Evolutionary conservation across 2,888 invertebrate genomes (phyloP), one percentile per base, ranked within the genome.

Genomic region (Scaptomyza cyrtandrae): DNA sequence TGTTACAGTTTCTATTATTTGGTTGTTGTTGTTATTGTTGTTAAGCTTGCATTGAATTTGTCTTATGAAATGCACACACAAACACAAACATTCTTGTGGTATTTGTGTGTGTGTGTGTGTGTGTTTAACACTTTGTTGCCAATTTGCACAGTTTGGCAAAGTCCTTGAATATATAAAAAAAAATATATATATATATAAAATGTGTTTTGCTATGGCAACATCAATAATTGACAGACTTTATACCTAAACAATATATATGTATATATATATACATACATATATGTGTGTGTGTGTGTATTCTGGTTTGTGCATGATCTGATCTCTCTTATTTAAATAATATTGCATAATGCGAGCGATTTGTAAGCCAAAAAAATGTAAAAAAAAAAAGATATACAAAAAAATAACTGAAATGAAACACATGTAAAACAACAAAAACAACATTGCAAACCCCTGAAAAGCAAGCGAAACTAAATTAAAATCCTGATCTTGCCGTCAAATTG

Each of bases 401-500:
- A 14, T 37, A 24, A 39, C 27, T 73, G 73, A 70, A 77, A 69
- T 76, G 68, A 77, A 75, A 72, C 72, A 68, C 73, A 73, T 79
- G 78, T 75, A 64, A 80, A 71, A 55, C 66, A 69, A 6, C 61
- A 61, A 24, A 48, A 50, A n/a, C 54, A 61, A 58, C 65, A 64
- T 35, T 46, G 37, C 54, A 64, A 43, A 53, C 73, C 54, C 55
- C 60, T 16, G 14, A 62, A 69, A 64, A 31, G 46, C 62, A 63
- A 69, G 59, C 68, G 66, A 73, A 86, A 71, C 81, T 74, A 78
- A 84, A 84, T 74, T 69, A 60, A 82, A 83, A 86, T 83, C 83
- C 86, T 75, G 82, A 79, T 85, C 72, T 79, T 72, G 76, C 70
- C 82, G 85, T 85, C 80, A 75, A 78, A 68, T 72, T 78, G 83